A percentile compares a stretch with the other conserved stretches of the same genome.
These are phyloP conservation scores for Acleris literana DNA, from an alignment of 2,888 invertebrate genomes.

Conservation along the genomic window DNA sequence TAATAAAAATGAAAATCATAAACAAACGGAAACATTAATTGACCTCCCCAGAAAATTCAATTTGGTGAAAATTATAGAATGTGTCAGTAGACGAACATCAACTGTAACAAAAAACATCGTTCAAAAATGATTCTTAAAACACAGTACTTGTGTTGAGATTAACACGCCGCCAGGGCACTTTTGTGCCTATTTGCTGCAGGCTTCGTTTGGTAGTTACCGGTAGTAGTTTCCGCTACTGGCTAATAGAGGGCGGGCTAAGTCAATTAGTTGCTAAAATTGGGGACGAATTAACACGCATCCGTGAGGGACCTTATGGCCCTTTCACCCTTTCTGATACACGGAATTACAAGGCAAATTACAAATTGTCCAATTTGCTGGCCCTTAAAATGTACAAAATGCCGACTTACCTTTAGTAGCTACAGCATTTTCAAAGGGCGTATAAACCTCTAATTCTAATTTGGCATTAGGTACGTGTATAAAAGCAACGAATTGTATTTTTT, in stretches of 20 bases:
- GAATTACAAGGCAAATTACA: too few species aligned
- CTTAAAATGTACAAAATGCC: too few species aligned
- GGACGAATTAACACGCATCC: neutral
- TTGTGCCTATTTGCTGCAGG: neutral
- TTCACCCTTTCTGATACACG: neutral
- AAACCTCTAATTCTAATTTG: too few species aligned
- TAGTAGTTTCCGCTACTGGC: conserved; percentile 10
- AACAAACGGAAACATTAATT: conserved; percentile 22
- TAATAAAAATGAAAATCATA: neutral
- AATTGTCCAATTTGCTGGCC: too few species aligned
- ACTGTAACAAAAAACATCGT: neutral
- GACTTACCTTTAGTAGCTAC: too few species aligned
- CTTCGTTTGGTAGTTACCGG: conserved; percentile 3
- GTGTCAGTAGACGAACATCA: neutral
- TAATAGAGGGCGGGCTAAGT: conserved; percentile 15
- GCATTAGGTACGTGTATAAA: too few species aligned
- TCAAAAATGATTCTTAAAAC: neutral
- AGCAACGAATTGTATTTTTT: too few species aligned
- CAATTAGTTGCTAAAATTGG: neutral
- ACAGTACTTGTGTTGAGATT: neutral
- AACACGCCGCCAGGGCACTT: neutral
- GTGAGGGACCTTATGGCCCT: neutral
- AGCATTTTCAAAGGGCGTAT: too few species aligned
- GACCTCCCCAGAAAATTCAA: neutral
- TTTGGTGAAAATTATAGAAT: conserved; percentile 6